Evolutionary conservation across 2,888 invertebrate species (phyloP).

Genomic region (Phlogophora meticulosa): DNA sequence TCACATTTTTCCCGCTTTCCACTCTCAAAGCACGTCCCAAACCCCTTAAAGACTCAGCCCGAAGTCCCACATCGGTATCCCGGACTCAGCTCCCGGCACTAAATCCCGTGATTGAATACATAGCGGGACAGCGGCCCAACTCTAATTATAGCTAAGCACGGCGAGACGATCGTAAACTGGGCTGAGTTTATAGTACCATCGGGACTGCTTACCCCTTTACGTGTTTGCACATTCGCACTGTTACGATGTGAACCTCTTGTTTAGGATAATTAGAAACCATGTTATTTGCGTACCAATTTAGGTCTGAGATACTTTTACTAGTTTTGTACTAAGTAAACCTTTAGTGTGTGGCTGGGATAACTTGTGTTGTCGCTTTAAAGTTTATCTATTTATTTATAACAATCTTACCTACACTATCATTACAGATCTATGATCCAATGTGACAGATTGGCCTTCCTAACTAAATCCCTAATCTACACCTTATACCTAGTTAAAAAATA

Average conservation of each 20-base stretch:
- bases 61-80: slow-evolving; percentile 34
- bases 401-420: no score
- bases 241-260: slow-evolving; percentile 45
- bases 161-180: slow-evolving; percentile 68
- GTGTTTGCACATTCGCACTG: slow-evolving; percentile 61
- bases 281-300: slow-evolving; percentile 46
- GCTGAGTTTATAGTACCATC: slow-evolving; percentile 67
- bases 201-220: slow-evolving; percentile 65
- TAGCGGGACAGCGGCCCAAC: slow-evolving; percentile 60
- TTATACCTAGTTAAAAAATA: no score
- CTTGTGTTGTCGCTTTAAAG: slow-evolving; percentile 5
- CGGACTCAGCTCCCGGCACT: slow-evolving; percentile 42
- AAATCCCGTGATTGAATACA: slow-evolving; percentile 71
- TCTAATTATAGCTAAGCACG: slow-evolving; percentile 74
- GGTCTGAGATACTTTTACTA: slow-evolving; percentile 44
- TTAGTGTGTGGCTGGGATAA: slow-evolving; percentile 17
- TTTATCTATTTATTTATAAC: background rate
- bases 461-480: no score
- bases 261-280: slow-evolving; percentile 58
- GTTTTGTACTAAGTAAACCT: slow-evolving; percentile 24
- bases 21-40: slow-evolving; percentile 32
- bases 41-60: slow-evolving; percentile 36
- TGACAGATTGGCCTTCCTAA: no score
- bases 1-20: slow-evolving; percentile 13
- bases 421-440: no score